Conservation (phyloP, 2,888 invertebrate genomes). For the Rosalia funebris region DNA sequence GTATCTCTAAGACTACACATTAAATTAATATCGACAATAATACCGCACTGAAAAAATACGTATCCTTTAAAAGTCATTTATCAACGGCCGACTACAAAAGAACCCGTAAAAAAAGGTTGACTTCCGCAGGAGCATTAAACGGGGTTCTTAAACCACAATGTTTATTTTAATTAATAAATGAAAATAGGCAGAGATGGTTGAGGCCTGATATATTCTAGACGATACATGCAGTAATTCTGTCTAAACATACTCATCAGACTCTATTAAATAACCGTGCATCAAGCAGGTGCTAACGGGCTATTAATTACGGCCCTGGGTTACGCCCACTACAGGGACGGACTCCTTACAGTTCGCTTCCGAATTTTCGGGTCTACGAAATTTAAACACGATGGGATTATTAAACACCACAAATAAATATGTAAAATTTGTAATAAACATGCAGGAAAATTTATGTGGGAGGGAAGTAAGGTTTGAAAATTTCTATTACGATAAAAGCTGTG, state of each 20-base stretch:
- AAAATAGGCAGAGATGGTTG: slow-evolving; percentile 27
- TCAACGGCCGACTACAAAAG: slow-evolving; percentile 13
- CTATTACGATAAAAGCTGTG: no score
- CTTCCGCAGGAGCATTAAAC: slow-evolving; percentile 22
- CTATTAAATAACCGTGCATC: slow-evolving; percentile 40
- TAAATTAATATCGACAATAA: no score
- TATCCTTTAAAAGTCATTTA: no score
- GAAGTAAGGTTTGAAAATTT: no score
- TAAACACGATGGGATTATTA: no score
- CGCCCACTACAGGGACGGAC: slow-evolving; percentile 30
- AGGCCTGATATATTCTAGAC: slow-evolving; percentile 21
- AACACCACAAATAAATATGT: no score
- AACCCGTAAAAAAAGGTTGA: slow-evolving; percentile 16
- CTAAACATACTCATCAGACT: slow-evolving; percentile 39
- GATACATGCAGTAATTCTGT: slow-evolving; percentile 35
- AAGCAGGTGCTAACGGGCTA: slow-evolving; percentile 37
- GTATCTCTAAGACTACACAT: no score
- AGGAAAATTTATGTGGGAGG: no score
- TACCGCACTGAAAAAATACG: no score
- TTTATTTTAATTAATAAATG: slow-evolving; percentile 28
- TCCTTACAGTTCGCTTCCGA: background rate
- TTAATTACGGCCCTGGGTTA: slow-evolving; percentile 37
- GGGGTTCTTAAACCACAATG: slow-evolving; percentile 21
- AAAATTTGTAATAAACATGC: no score
- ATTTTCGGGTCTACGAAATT: background rate